These are phyloP conservation scores for Arbacia lixula DNA, from an alignment of 53 echinoderm and acorn worm species.

Conservation along the genomic window DNA sequence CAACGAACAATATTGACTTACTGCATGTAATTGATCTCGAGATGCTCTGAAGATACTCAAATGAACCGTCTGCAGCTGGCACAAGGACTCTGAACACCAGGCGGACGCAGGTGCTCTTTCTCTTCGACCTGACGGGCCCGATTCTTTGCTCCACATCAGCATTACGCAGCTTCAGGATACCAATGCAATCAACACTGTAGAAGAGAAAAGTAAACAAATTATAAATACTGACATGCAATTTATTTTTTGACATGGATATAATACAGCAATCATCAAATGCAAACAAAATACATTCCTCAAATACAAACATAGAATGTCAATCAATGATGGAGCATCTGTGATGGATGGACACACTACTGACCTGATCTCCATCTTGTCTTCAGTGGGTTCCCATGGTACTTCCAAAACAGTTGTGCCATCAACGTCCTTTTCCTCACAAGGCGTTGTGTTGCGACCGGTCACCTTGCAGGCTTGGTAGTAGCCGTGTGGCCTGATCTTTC, in stretches of 20 bases:
- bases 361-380: conserved; percentile 80
- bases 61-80: conserved; percentile 65
- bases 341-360: too few relatives aligned
- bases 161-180: conserved; percentile 94
- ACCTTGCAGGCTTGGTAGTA: conserved; percentile 99
- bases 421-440: conserved; percentile 79
- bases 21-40: conserved; percentile 93
- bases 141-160: conserved; percentile 97
- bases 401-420: conserved; percentile 91
- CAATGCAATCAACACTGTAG: conserved; percentile 97
- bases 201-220: conserved; percentile 17
- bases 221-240: too few relatives aligned
- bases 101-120: conserved; percentile 92
- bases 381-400: conserved; percentile 80
- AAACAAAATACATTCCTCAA: too few relatives aligned
- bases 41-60: conserved; percentile 64
- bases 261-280: too few relatives aligned
- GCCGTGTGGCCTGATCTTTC: conserved; percentile 92
- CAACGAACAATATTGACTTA: conserved; percentile 76
- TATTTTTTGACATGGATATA: too few relatives aligned
- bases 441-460: conserved; percentile 92
- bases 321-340: too few relatives aligned
- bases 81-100: conserved; percentile 84
- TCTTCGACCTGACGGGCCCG: conserved; percentile 87
- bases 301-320: too few relatives aligned